Conservation (phyloP, 2,113 vertebrate species). For the Casuarius casuarius region DNA sequence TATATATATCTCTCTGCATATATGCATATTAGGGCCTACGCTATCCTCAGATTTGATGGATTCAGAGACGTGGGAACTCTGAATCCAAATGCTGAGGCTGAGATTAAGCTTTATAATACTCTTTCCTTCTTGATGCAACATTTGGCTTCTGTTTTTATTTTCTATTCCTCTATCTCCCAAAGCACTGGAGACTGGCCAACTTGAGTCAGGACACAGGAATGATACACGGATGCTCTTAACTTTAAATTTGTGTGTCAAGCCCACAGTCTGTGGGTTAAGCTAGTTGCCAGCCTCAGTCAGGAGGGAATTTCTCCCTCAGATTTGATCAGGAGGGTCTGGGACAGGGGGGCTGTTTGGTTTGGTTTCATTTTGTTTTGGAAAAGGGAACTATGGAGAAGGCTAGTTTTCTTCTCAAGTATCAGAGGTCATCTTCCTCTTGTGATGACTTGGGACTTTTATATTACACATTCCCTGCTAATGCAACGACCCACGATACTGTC, state of each 20-base stretch:
- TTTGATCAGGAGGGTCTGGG: background rate
- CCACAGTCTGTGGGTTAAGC: background rate
- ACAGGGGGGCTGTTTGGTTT: background rate
- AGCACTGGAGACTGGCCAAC: background rate
- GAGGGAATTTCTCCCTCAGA: background rate
- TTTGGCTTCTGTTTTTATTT: background rate
- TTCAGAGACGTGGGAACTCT: background rate
- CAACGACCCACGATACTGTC: background rate
- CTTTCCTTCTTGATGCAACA: background rate
- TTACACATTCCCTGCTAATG: background rate
- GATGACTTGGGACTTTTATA: background rate
- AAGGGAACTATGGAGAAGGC: background rate
- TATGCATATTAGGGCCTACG: background rate
- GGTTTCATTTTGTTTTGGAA: background rate
- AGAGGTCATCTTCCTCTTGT: background rate
- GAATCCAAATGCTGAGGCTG: background rate
- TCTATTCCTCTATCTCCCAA: background rate
- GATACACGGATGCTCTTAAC: background rate
- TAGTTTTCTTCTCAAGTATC: background rate
- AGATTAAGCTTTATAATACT: background rate
- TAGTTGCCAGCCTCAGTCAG: fast-evolving
- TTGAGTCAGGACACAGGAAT: background rate
- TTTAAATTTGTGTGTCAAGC: background rate
- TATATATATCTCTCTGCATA: background rate
- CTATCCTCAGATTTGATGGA: background rate